A percentile compares a stretch with the other conserved stretches of the same genome.
Conservation (phyloP, 2,113 vertebrate genomes). For the Phasianus colchicus region DNA sequence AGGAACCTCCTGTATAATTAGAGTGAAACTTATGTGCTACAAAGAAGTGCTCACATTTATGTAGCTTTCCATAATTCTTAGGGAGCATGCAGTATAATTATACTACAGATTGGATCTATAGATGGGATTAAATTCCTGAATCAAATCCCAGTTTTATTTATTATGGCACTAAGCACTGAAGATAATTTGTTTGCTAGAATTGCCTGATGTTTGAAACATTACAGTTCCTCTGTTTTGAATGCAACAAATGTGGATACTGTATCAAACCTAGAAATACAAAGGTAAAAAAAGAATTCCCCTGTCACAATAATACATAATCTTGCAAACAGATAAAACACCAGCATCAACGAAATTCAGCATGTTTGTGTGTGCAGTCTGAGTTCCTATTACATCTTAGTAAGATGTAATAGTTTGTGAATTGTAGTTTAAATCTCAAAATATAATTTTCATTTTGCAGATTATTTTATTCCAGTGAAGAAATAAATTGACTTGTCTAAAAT, state of each 20-base stretch:
- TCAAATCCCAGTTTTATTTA: not conserved
- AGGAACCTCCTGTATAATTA: conserved; percentile 87
- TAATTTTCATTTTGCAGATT: not conserved
- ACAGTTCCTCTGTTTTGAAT: not conserved
- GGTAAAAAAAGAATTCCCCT: rapidly evolving
- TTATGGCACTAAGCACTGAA: not conserved
- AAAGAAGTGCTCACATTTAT: not conserved
- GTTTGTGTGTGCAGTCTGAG: not conserved
- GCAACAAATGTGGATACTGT: not conserved
- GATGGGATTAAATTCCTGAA: not conserved
- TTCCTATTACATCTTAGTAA: not conserved
- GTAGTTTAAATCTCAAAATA: not conserved
- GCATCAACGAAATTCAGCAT: not conserved
- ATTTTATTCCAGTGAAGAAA: not conserved
- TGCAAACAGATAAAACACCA: not conserved
- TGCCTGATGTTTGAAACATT: not conserved
- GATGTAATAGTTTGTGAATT: not conserved
- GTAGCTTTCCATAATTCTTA: not conserved
- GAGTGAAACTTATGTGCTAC: not conserved
- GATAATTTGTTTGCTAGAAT: not conserved
- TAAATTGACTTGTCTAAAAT: not conserved
- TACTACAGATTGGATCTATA: not conserved
- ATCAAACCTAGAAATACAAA: not conserved
- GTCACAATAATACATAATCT: not conserved
- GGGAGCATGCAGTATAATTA: not conserved